Base-by-base conservation (phyloP, 2,888 invertebrate genomes). In the Ormyrus pomaceus region DNA sequence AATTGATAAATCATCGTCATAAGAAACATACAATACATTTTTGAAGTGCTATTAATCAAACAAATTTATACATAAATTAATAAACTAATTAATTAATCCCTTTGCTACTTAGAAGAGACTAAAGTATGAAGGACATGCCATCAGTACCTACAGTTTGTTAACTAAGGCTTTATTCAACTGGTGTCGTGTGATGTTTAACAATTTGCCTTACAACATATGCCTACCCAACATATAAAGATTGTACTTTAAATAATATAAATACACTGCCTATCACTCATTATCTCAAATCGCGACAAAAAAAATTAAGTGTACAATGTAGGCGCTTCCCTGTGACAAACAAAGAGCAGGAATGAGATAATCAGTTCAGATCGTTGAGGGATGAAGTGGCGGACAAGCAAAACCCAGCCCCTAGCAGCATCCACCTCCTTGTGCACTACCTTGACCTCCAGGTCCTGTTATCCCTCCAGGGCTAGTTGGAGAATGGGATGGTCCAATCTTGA, bases 401-500 rank as follows among this genome's bases (percentile, higher is more conserved):
- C 88, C 87, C 88, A 89, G 86, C 82, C 90, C 91, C 94, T 95
- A 96, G 94, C 96, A 98, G 92, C 98, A 98, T 90, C 98, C 97
- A 84, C 97, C 96, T 84, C 96, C 95, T 88, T 96, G 95, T 89
- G 94, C 94, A 65, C 94, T 94, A 82, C 96, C 96, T 83, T 95
- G 95, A 82, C 95, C 95, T 84, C 96, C 96, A 81, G 96, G 94
- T 19, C 95, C 95, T 69, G 95, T 94, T 91, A 95, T 92, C 87
- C 94, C 94, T 81, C 90, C 90, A 53, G 96, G 95, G 91, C 95
- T 96, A 88, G 96, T 96, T 77, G 97, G 97, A 82, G 98, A 97
- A 93, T 99, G 98, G 92, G 99, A 99, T 83, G 99, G 99, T 75
- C 99, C 99, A 88, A 99, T 98, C 94, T 99, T 99, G 91, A 99